Base-by-base conservation (phyloP, 2,797 vertebrate species). In the Rhincodon typus region DNA sequence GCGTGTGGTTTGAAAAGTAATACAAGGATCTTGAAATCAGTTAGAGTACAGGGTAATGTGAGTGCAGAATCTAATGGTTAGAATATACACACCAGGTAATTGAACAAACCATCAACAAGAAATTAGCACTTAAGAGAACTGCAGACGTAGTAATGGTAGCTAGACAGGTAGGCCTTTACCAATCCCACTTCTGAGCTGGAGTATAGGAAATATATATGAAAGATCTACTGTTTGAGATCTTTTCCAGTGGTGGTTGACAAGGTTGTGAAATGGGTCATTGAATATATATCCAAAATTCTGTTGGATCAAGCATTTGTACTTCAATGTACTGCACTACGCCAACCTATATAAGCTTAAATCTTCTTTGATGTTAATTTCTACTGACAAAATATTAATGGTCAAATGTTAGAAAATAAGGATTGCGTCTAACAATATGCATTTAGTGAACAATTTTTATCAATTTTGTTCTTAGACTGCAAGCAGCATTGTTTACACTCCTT, bases 351-450 rank as follows among this genome's bases (percentile, higher is more conserved):
- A 90, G 15, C 15, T 91, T 62, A 34, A 62, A 66, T 91, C 5
- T n/a, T 91, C 17, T 7, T 21, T 38, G 6, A 21, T 0, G 1
- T 34, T 12, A 57, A 50, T n/a, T 23, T 91, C 8, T 15, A 15
- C 21, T 6, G 66, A 90, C 27, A 8, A 66, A 13, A 66, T 62
- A 66, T 90, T 57, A 91, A n/a, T 0, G 15, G 62, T 91, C 88
- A 91, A 91, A 82, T 82, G 77, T n/a, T 82, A 82, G 57, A 91
- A 34, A 38, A 90, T 66, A 21, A 91, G 88, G 57, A 66, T 91
- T 91, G 88, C 19, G 2, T 19, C 34, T n/a, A 88, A 30, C 17
- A 66, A 7, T 90, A 34, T 38, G 34, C 66, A 1, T 66, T 66
- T 21, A n/a, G 4, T 91, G 34, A 5, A 1, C 62, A 46, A 46